These are phyloP conservation scores for Sebastiscus albofasciatus DNA, from an alignment of 2,797 vertebrate genomes.

Conservation along the genomic window DNA sequence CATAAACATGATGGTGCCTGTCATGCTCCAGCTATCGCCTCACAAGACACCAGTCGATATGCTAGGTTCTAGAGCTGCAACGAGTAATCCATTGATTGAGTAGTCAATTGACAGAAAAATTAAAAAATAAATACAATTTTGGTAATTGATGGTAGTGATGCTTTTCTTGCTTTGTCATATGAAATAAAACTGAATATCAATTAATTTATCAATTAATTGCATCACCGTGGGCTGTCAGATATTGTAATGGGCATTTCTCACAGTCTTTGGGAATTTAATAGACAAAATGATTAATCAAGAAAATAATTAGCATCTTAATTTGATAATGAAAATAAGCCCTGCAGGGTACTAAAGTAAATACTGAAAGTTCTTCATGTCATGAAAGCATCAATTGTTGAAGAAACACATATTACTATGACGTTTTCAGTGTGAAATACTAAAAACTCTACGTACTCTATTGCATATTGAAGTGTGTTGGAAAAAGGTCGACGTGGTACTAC, in stretches of 20 bases:
- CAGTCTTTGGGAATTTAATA: too few species aligned
- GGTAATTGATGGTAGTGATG: not conserved
- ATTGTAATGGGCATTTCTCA: too few species aligned
- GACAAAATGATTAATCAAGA: too few species aligned
- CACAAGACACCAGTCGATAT: not conserved
- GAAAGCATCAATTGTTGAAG: too few species aligned
- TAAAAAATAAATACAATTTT: too few species aligned
- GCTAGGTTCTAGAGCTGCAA: not conserved
- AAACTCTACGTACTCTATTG: not conserved
- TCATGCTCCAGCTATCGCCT: not conserved
- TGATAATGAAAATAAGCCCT: not conserved
- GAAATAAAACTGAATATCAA: too few species aligned
- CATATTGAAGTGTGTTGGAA: not conserved
- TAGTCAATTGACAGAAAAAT: too few species aligned
- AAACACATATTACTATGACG: not conserved
- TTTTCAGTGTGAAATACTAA: not conserved
- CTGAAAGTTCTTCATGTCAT: not conserved
- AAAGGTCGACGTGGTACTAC: not conserved
- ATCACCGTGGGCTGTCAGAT: too few species aligned
- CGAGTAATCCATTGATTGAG: not conserved
- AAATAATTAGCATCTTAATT: too few species aligned
- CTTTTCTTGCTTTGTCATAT: too few species aligned
- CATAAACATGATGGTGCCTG: not conserved
- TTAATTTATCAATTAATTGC: too few species aligned
- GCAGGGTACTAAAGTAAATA: not conserved